These are phyloP conservation scores for Pyralis farinalis DNA, from an alignment of 2,888 invertebrate genomes.

Conservation along the genomic window DNA sequence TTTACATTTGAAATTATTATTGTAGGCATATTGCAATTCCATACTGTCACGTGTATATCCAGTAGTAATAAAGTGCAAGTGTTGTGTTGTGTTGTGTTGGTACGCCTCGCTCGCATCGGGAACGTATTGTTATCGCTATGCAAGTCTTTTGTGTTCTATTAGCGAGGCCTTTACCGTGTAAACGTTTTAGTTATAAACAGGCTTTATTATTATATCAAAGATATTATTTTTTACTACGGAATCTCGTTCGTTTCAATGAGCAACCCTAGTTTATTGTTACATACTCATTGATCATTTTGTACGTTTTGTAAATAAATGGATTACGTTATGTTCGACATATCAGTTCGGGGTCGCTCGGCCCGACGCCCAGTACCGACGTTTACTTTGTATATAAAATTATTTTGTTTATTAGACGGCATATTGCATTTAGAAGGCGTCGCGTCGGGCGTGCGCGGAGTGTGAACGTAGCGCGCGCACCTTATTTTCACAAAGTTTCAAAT, in stretches of 20 bases:
- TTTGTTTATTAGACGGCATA: slow-evolving; percentile 12
- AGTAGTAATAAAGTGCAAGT: not conserved
- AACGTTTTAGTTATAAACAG: slow-evolving; percentile 19
- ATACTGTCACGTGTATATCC: slow-evolving; percentile 16
- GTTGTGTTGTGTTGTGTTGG: not conserved
- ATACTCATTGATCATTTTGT: slow-evolving; percentile 46
- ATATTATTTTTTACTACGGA: slow-evolving; percentile 31
- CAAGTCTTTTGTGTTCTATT: slow-evolving; percentile 4
- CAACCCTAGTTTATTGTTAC: slow-evolving; percentile 36
- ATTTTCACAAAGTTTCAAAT: too few species aligned
- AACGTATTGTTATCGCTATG: slow-evolving; percentile 6
- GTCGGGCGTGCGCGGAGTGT: slow-evolving; percentile 5
- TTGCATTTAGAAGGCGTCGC: slow-evolving; percentile 26
- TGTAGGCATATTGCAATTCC: slow-evolving; percentile 10
- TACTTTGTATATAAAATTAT: slow-evolving; percentile 18
- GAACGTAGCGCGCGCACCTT: slow-evolving; percentile 18
- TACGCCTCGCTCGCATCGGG: not conserved
- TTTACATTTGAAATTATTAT: slow-evolving; percentile 12
- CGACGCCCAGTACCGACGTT: not conserved
- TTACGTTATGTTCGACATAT: slow-evolving; percentile 48
- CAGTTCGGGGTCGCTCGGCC: slow-evolving; percentile 21
- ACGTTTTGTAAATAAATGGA: slow-evolving; percentile 60
- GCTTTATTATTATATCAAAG: slow-evolving; percentile 22
- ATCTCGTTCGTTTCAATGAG: slow-evolving; percentile 32
- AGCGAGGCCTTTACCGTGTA: slow-evolving; percentile 8